Conservation (phyloP, 1,140 invertebrate genomes). For the Camponotus floridanus region DNA sequence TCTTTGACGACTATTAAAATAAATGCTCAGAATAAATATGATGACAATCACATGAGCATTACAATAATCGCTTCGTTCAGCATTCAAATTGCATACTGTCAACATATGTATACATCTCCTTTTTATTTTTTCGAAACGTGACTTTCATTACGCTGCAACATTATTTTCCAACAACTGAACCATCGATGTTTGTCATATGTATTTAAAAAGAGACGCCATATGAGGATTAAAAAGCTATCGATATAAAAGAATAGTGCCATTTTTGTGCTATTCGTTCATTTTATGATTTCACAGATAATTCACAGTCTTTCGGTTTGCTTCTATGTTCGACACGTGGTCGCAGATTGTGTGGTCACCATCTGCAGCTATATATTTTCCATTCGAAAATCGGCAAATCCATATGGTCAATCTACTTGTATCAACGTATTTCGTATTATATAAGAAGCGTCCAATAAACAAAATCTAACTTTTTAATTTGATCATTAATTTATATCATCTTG, state of each 20-base stretch:
- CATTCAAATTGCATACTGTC: neutral
- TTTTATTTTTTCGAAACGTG: neutral
- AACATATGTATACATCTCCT: slow-evolving; percentile 2
- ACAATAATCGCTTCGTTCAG: neutral
- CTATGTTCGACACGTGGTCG: neutral
- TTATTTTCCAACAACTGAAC: neutral
- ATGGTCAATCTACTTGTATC: slow-evolving; percentile 25
- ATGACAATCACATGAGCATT: neutral
- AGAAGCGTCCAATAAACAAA: neutral
- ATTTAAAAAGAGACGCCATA: neutral
- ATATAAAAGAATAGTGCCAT: neutral
- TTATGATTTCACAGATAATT: slow-evolving; percentile 26
- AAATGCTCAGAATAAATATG: neutral
- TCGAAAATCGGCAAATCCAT: slow-evolving; percentile 14
- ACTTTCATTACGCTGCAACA: neutral
- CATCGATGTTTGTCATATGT: neutral
- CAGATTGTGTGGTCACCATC: slow-evolving; percentile 24
- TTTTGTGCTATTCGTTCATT: neutral
- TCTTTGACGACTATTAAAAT: neutral
- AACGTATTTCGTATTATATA: neutral
- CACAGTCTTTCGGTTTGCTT: neutral
- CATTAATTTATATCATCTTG: neutral
- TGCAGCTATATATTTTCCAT: slow-evolving; percentile 16
- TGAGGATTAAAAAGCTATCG: neutral
- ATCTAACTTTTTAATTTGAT: neutral